Evolutionary conservation across 2,113 vertebrate genomes (phyloP).

Genomic region (Nerophis lumbriciformis): DNA sequence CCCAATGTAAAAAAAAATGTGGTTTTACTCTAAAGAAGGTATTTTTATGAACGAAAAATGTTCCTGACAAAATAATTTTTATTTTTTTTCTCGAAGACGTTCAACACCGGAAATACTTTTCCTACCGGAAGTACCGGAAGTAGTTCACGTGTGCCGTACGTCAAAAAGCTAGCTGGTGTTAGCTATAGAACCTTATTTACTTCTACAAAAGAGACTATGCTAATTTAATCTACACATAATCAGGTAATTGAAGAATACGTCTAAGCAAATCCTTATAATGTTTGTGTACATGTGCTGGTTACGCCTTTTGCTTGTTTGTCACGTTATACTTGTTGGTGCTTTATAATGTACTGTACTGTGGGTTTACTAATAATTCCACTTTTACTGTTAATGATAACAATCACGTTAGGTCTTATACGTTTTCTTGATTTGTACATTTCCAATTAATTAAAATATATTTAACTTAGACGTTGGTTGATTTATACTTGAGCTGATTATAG

Average conservation of each 20-base stretch:
- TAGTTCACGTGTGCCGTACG: background rate
- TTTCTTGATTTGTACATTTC: too few species aligned
- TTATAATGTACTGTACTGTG: too few species aligned
- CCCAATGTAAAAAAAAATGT: too few species aligned
- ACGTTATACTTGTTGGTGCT: background rate
- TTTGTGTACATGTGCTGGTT: background rate
- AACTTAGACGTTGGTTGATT: background rate
- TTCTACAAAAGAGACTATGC: background rate
- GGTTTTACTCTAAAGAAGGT: too few species aligned
- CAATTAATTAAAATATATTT: background rate
- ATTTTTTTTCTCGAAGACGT: too few species aligned
- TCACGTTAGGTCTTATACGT: too few species aligned
- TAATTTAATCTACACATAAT: background rate
- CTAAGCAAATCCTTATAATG: background rate
- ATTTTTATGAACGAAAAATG: too few species aligned
- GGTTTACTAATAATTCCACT: too few species aligned
- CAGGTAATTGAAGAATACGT: background rate
- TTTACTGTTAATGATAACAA: too few species aligned
- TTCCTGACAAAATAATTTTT: too few species aligned
- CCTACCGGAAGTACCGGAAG: constrained; percentile 25
- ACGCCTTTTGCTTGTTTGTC: background rate
- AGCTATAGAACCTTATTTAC: background rate
- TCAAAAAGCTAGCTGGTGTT: background rate
- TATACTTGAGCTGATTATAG: background rate
- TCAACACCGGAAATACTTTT: background rate